Percentiles rank a stretch among this genome's conserved stretches.
These are phyloP conservation scores for Clarias pachynema DNA, from an alignment of 2,797 vertebrate species.

Conservation along the genomic window DNA sequence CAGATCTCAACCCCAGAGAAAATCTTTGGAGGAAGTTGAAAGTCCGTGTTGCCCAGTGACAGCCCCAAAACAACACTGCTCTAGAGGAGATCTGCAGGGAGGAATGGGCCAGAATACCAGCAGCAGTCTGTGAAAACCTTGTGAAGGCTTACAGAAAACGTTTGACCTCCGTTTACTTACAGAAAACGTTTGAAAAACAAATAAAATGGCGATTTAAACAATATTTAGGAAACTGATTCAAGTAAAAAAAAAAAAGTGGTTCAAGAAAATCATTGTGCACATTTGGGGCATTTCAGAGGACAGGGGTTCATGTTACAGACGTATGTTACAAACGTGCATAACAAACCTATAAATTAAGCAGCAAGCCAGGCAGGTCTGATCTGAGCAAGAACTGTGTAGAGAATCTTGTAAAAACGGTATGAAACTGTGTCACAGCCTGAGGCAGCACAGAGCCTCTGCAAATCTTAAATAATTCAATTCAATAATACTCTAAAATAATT, in stretches of 20 bases:
- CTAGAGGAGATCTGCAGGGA: too few species aligned
- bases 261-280: background rate
- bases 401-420: background rate
- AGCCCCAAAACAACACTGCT: too few species aligned
- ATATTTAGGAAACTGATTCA: conserved; percentile 3
- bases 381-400: background rate
- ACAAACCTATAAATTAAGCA: background rate
- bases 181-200: too few species aligned
- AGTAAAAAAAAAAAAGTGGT: background rate
- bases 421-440: background rate
- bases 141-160: too few species aligned
- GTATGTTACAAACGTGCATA: too few species aligned
- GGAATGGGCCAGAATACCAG: too few species aligned
- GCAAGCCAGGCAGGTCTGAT: background rate
- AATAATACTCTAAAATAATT: background rate
- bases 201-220: background rate
- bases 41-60: too few species aligned
- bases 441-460: background rate
- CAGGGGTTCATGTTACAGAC: background rate
- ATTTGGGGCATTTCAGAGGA: background rate
- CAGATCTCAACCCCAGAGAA: too few species aligned
- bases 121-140: too few species aligned
- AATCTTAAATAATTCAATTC: too few species aligned
- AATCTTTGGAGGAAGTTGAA: too few species aligned
- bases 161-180: background rate